Conservation (phyloP, 2,113 vertebrate genomes). For the Pterophyllum scalare region DNA sequence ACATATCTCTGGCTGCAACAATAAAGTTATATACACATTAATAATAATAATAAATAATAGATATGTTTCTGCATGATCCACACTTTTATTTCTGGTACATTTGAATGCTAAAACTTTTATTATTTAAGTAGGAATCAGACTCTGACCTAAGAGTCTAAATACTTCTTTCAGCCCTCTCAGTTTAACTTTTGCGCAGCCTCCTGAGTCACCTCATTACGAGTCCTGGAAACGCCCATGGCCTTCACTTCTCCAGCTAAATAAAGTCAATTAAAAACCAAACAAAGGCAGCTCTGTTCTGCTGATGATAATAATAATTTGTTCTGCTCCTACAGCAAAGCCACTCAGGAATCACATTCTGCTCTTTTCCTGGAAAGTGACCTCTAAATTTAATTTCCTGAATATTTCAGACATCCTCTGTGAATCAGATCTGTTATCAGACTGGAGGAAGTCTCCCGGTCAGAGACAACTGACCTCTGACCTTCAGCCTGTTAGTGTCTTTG, state of each 20-base stretch:
- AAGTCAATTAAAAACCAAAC: not conserved
- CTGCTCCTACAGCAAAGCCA: not conserved
- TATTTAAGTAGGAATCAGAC: not conserved
- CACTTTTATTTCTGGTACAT: too few relatives aligned
- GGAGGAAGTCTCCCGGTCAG: not conserved
- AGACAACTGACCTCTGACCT: not conserved
- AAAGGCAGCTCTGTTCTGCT: not conserved
- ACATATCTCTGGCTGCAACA: too few relatives aligned
- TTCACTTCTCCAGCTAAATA: not conserved
- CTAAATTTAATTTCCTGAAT: slow-evolving; percentile 5
- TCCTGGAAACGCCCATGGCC: not conserved
- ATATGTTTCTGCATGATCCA: too few relatives aligned
- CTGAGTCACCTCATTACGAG: not conserved
- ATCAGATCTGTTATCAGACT: not conserved
- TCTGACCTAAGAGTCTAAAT: not conserved
- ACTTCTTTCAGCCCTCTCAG: not conserved
- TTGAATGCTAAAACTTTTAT: not conserved
- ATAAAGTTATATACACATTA: too few relatives aligned
- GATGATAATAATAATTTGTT: not conserved
- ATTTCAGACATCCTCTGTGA: not conserved
- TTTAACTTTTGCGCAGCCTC: not conserved
- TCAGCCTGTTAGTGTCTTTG: not conserved
- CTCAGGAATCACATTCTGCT: not conserved
- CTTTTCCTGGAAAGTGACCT: slow-evolving; percentile 1
- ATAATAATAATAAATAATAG: too few relatives aligned